A percentile compares a stretch with the other conserved stretches of the same genome.
phyloP scores from a whole-genome alignment of 2,888 invertebrate genomes.

The Drosophila peninsularis region DNA sequence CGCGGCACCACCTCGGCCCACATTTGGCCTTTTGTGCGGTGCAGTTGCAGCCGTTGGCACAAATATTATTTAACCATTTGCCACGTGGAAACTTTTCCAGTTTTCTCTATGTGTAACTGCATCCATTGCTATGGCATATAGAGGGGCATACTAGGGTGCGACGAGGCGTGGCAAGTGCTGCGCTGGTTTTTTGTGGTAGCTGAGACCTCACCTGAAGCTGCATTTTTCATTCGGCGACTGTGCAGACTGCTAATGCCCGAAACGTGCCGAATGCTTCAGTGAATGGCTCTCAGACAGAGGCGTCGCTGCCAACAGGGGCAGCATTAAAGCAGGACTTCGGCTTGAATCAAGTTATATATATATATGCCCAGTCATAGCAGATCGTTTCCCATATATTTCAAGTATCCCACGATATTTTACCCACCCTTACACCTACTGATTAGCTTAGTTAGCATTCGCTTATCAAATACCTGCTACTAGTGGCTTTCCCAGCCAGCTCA shows the following conservation, averaged over 20 bases:
- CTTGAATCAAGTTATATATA: not conserved
- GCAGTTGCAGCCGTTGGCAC: conserved; percentile 27
- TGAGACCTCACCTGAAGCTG: conserved; percentile 71
- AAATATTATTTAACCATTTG: conserved; percentile 64
- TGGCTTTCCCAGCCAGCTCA: conserved; percentile 4
- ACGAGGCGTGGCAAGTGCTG: conserved; percentile 55
- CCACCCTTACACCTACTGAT: conserved; percentile 13
- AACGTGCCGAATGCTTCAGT: conserved; percentile 63
- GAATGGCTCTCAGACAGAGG: conserved; percentile 33
- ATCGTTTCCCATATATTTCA: conserved; percentile 8
- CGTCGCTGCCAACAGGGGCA: conserved; percentile 9
- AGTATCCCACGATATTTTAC: conserved; percentile 5
- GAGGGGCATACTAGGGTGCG: conserved; percentile 1
- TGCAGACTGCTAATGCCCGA: conserved; percentile 68
- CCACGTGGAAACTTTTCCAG: conserved; percentile 50
- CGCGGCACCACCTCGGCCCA: conserved; percentile 30
- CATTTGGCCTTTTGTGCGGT: conserved; percentile 27
- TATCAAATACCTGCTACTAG: conserved; percentile 20
- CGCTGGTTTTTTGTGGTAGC: conserved; percentile 32
- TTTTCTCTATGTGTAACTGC: conserved; percentile 10
- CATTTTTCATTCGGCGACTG: conserved; percentile 56
- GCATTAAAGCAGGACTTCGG: not conserved
- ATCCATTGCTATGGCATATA: conserved; percentile 7
- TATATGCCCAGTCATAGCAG: not conserved
- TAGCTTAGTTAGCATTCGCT: conserved; percentile 34